Conservation (phyloP, 2,888 invertebrate species). For the Andricus curvator region DNA sequence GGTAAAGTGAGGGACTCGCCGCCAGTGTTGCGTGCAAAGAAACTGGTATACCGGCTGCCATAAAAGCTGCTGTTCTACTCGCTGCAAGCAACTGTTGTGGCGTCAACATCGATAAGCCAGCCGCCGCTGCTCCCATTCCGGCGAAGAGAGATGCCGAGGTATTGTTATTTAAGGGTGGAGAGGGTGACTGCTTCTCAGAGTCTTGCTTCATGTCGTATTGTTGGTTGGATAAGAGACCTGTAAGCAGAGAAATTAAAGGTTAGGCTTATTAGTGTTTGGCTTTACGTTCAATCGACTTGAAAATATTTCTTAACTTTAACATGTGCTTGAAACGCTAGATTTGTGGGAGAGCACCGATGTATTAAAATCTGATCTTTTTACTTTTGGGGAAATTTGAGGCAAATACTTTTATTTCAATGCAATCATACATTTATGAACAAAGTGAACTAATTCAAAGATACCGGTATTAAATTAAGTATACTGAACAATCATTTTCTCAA, state of each 20-base stretch:
- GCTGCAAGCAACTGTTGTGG: conserved; percentile 80
- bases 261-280: neutral
- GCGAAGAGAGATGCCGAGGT: conserved; percentile 77
- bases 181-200: conserved; percentile 81
- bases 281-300: too few relatives aligned
- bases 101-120: conserved; percentile 79
- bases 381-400: neutral
- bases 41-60: conserved; percentile 81
- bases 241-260: conserved; percentile 38
- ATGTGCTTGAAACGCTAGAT: too few relatives aligned
- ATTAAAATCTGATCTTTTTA: neutral
- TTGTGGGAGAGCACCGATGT: too few relatives aligned
- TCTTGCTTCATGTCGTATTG: conserved; percentile 78
- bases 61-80: conserved; percentile 77
- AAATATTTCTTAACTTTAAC: too few relatives aligned
- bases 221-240: conserved; percentile 70
- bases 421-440: conserved; percentile 23
- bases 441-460: neutral
- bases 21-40: conserved; percentile 81
- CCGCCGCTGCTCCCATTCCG: conserved; percentile 78
- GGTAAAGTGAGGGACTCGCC: conserved; percentile 82
- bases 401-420: too few relatives aligned
- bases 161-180: conserved; percentile 81
- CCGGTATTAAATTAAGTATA: neutral
- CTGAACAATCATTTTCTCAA: neutral